These are phyloP conservation scores for Hyalella azteca DNA, from an alignment of 2,888 invertebrate genomes.

Conservation along the genomic window DNA sequence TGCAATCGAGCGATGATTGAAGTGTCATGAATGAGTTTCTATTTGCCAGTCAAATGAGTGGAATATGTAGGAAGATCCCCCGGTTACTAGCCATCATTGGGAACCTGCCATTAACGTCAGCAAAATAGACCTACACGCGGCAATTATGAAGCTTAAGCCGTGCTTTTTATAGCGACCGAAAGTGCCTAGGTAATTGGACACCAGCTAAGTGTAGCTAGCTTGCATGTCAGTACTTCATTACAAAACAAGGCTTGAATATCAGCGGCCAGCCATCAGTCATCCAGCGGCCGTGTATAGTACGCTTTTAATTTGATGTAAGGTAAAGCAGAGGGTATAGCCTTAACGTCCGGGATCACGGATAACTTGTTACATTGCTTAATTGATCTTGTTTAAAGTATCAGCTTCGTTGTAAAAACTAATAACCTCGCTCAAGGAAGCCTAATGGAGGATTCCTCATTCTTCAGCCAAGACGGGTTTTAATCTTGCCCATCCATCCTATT, in stretches of 20 bases:
- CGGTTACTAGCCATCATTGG: neutral
- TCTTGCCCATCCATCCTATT: neutral
- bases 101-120: conserved; percentile 21
- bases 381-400: conserved; percentile 16
- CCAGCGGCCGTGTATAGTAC: no score
- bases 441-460: conserved; percentile 32
- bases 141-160: conserved; percentile 20
- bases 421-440: neutral
- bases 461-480: conserved; percentile 24
- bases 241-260: no score
- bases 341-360: conserved; percentile 19
- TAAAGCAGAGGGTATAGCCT: neutral
- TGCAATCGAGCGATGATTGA: neutral
- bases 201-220: conserved; percentile 16
- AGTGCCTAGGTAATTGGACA: conserved; percentile 4
- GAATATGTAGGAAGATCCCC: conserved; percentile 1
- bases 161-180: neutral
- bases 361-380: conserved; percentile 26
- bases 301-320: no score
- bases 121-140: conserved; percentile 9
- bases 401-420: conserved; percentile 28
- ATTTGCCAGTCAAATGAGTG: conserved; percentile 9
- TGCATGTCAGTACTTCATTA: no score
- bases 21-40: conserved; percentile 19
- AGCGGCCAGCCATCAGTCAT: no score